phyloP scores from a whole-genome alignment of 2,888 invertebrate species.

The Lamellibrachia columna region DNA sequence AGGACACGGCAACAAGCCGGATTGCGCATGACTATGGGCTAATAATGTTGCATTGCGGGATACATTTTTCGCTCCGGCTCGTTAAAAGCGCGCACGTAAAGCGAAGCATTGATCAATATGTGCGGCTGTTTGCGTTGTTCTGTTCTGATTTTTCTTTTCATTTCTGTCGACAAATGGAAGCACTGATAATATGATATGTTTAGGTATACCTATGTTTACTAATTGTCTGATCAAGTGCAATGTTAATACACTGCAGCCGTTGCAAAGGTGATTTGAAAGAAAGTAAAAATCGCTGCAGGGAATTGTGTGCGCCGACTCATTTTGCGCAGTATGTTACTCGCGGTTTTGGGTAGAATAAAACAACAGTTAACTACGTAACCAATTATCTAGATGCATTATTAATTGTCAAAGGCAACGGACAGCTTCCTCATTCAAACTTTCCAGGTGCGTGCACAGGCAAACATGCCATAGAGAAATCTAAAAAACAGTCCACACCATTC shows the following conservation, averaged over 20 bases:
- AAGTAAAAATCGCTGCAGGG: not conserved
- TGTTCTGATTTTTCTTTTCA: not conserved
- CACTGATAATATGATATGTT: not conserved
- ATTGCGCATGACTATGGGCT: slow-evolving; percentile 47
- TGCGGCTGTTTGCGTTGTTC: not conserved
- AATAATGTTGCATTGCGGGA: slow-evolving; percentile 49
- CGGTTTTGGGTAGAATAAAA: not conserved
- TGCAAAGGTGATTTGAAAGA: not conserved
- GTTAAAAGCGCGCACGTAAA: slow-evolving; percentile 21
- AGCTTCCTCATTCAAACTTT: not conserved
- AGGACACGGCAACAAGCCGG: slow-evolving; percentile 38
- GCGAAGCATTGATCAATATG: not conserved
- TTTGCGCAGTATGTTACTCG: not conserved
- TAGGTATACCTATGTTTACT: not conserved
- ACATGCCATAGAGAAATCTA: not conserved
- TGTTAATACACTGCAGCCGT: not conserved
- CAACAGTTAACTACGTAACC: not conserved
- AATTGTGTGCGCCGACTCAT: not conserved
- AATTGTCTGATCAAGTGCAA: not conserved
- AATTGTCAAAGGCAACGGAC: not conserved
- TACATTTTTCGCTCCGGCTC: slow-evolving; percentile 22
- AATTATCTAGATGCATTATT: not conserved
- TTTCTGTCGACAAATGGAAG: not conserved
- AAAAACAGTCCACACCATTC: not conserved
- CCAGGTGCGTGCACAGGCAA: not conserved